These are phyloP conservation scores for Dastarcus helophoroides DNA, from an alignment of 2,888 invertebrate species.

Conservation along the genomic window DNA sequence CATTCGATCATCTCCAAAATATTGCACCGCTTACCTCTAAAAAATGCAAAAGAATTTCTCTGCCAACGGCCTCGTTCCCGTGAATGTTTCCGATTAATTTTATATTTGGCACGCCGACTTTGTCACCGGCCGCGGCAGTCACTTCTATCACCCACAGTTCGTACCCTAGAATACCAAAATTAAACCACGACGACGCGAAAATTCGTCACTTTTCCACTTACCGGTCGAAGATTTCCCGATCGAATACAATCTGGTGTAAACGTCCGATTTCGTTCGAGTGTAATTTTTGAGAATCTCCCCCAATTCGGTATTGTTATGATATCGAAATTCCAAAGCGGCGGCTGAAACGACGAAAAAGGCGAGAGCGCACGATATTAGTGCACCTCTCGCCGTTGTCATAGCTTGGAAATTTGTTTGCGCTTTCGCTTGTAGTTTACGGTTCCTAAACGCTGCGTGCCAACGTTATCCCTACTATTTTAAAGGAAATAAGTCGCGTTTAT, in stretches of 20 bases:
- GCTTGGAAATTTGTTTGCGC: too few relatives aligned
- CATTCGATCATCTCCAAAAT: background rate
- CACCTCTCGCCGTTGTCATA: too few relatives aligned
- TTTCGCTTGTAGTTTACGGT: too few relatives aligned
- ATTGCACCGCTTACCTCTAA: conserved; percentile 29
- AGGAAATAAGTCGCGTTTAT: too few relatives aligned
- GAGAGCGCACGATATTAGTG: too few relatives aligned
- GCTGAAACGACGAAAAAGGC: too few relatives aligned
- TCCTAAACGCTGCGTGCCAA: too few relatives aligned
- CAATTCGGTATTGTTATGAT: conserved; percentile 38
- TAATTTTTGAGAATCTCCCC: conserved; percentile 33
- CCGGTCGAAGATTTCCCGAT: conserved; percentile 49
- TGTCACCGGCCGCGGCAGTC: conserved; percentile 31
- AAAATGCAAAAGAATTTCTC: conserved; percentile 53
- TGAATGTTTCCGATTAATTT: conserved; percentile 66
- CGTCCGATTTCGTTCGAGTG: conserved; percentile 27
- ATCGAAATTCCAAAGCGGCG: conserved; percentile 30
- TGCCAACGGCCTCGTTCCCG: conserved; percentile 57
- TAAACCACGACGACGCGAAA: conserved; percentile 6
- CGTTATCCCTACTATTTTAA: too few relatives aligned
- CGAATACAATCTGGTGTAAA: conserved; percentile 35
- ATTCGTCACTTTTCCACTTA: conserved; percentile 19
- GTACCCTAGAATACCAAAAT: too few relatives aligned
- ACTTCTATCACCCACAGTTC: conserved; percentile 49
- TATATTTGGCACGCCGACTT: conserved; percentile 48